phyloP scores from a whole-genome alignment of 30 jellyfish, hydroid and myxozoan genomes.

The Chrysaora quinquecirrha region DNA sequence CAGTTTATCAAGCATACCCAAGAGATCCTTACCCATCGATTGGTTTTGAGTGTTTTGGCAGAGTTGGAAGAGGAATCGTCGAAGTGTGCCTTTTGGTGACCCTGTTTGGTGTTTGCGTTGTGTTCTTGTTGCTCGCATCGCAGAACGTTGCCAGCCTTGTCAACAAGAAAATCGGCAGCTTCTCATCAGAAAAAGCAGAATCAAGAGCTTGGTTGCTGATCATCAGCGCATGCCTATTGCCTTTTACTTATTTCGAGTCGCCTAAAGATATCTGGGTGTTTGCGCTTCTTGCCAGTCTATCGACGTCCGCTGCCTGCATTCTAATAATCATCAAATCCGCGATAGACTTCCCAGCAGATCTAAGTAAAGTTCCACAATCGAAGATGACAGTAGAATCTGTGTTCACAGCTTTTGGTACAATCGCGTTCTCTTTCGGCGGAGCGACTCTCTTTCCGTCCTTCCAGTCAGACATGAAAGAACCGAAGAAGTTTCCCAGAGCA shows the following conservation, averaged over 20 bases:
- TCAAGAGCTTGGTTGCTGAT: conserved; percentile 71
- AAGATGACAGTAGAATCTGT: conserved; percentile 70
- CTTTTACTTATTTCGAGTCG: conserved; percentile 71
- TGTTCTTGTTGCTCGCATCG: conserved; percentile 81
- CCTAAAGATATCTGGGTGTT: conserved; percentile 77
- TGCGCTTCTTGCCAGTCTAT: conserved; percentile 58
- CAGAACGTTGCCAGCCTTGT: conserved; percentile 77
- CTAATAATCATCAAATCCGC: conserved; percentile 44
- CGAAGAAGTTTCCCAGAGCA: conserved; percentile 70
- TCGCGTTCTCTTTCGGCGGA: conserved; percentile 93
- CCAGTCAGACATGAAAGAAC: conserved; percentile 94
- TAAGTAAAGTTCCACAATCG: conserved; percentile 27
- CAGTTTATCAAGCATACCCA: conserved; percentile 47
- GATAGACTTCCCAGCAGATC: conserved; percentile 48
- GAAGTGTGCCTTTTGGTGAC: conserved; percentile 82
- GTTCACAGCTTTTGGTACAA: conserved; percentile 89
- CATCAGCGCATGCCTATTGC: conserved; percentile 55
- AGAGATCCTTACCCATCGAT: conserved; percentile 97
- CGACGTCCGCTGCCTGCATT: conserved; percentile 62
- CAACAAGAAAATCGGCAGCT: conserved; percentile 56
- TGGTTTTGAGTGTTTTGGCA: conserved; percentile 78
- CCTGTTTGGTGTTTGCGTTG: conserved; percentile 86
- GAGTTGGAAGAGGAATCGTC: conserved; percentile 74
- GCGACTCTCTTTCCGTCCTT: conserved; percentile 91
- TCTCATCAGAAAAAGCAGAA: conserved; percentile 32